A percentile compares a stretch with the other conserved stretches of the same genome.
phyloP scores from a whole-genome alignment of 1,140 invertebrate species.

The Heliconius hermathena region DNA sequence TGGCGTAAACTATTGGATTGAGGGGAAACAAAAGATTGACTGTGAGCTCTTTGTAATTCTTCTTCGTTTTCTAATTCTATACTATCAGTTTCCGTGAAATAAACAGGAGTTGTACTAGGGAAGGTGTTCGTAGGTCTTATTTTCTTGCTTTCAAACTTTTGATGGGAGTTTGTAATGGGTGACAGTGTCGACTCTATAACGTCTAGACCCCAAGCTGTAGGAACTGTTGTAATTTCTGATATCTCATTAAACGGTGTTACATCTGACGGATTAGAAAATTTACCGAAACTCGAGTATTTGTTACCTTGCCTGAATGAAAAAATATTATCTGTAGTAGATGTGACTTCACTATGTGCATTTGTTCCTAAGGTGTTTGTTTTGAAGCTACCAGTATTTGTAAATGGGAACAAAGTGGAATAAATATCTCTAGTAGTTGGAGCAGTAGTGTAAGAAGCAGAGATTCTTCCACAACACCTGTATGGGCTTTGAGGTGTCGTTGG shows the following conservation, averaged over 20 bases:
- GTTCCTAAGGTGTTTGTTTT: conserved; percentile 50
- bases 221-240: conserved; percentile 65
- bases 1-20: conserved; percentile 67
- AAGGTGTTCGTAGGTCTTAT: conserved; percentile 55
- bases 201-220: conserved; percentile 70
- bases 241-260: conserved; percentile 61
- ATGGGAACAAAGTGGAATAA: conserved; percentile 53
- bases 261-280: conserved; percentile 51
- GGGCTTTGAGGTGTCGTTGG: conserved; percentile 58
- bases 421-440: conserved; percentile 49
- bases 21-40: conserved; percentile 76
- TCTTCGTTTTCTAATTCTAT: conserved; percentile 79
- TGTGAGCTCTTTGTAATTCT: conserved; percentile 79
- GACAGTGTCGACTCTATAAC: conserved; percentile 52
- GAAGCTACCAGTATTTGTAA: conserved; percentile 54
- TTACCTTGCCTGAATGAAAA: conserved; percentile 80
- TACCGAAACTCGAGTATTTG: conserved; percentile 69
- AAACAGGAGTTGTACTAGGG: conserved; percentile 56
- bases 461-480: conserved; percentile 75
- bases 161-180: conserved; percentile 53
- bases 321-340: conserved; percentile 59
- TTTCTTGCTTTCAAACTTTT: conserved; percentile 72
- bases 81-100: conserved; percentile 71
- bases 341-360: conserved; percentile 44
- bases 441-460: conserved; percentile 75